Evolutionary conservation across 2,888 invertebrate genomes (phyloP).

Genomic region (Sesia apiformis): DNA sequence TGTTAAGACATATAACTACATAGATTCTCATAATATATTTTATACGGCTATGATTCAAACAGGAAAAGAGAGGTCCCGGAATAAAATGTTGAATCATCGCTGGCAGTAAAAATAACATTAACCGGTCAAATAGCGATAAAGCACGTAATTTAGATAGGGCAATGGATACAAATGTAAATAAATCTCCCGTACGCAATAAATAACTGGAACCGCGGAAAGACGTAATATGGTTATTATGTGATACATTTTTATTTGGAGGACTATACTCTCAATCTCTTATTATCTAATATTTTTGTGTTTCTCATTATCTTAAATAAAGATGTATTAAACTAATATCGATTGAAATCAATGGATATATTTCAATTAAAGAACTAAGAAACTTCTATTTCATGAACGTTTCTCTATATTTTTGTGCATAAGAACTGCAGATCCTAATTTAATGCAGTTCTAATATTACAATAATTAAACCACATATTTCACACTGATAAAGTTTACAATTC

Average conservation of each 20-base stretch:
- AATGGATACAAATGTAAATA: slow-evolving; percentile 54
- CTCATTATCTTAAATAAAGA: too few relatives aligned
- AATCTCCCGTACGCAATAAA: slow-evolving; percentile 42
- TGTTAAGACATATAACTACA: background rate
- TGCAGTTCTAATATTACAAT: too few relatives aligned
- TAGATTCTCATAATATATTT: background rate
- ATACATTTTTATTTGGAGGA: background rate
- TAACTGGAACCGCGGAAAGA: slow-evolving; percentile 15
- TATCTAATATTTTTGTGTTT: too few relatives aligned
- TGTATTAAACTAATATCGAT: too few relatives aligned
- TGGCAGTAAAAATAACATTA: slow-evolving; percentile 49
- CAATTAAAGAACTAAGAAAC: too few relatives aligned
- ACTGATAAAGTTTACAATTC: too few relatives aligned
- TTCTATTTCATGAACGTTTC: too few relatives aligned
- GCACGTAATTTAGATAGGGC: slow-evolving; percentile 53
- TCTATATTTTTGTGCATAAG: too few relatives aligned
- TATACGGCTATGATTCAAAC: background rate
- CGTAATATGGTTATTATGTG: background rate
- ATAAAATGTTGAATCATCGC: background rate
- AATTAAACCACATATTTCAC: too few relatives aligned
- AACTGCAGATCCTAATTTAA: too few relatives aligned
- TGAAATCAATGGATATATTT: too few relatives aligned
- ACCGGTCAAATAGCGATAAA: slow-evolving; percentile 47
- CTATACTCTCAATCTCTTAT: background rate
- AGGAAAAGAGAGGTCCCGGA: background rate